Base-by-base conservation (phyloP, 2,113 vertebrate species). In the Crypturellus undulatus region DNA sequence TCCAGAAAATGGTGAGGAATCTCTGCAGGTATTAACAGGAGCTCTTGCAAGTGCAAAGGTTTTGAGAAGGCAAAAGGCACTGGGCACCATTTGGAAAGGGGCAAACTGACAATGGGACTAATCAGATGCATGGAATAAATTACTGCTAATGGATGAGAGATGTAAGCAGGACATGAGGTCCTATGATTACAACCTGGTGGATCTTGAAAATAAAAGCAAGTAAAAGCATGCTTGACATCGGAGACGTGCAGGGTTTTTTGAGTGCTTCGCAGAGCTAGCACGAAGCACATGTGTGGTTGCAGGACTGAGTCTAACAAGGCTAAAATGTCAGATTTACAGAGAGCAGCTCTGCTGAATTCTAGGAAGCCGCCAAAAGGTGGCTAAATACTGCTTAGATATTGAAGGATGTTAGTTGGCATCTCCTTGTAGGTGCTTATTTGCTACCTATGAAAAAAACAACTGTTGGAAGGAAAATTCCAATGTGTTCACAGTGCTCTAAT, bases 81-180 rank as follows among this genome's bases (percentile, higher is more conserved):
- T 25, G 58, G 16, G 10, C 63, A 15, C 13, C 21, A 49, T 72
- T 77, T 6, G 26, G 43, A 68, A 76, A 56, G 34, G 32, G 21
- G 12, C 2, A 19, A 22, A 9, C 2, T 8, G 36, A 43, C 6
- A 28, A 10, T 0, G 4, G 10, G 28, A 19, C 34, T 52, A 24
- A 59, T n/a, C 17, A 73, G 60, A 52, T 15, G 28, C 18, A 78
- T 52, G 24, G 62, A 4, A 38, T 4, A 36, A 49, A 15, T 26
- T 70, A 30, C 84, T 67, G 17, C 30, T 79, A 52, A 58, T 0
- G 1, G 13, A 26, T 0, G 3, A 78, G 26, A 59, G 26, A 56
- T 21, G 9, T 59, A 21, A 15, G 17, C 11, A 64, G 15, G 10
- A 63, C 71, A 40, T 3, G 62, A 43, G 54, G 43, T 38, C 25